Evolutionary conservation across 1,140 invertebrate genomes (phyloP), one percentile per base, ranked within the genome.

Genomic region (Telenomus remus): DNA sequence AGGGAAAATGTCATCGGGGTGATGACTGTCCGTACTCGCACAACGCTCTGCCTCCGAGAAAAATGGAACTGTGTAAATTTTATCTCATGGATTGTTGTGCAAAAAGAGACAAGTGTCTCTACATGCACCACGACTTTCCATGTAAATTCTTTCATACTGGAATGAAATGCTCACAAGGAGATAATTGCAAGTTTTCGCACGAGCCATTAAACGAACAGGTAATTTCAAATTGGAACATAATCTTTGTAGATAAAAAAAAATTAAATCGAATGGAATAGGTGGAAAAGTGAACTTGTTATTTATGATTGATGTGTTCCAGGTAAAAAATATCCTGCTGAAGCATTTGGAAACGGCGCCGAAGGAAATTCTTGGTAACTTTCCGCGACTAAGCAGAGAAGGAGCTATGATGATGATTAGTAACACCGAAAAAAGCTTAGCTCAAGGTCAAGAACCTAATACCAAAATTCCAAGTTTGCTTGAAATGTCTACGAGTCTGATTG

Each of bases 111-210:
- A 96, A 97, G 86, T 99, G 97, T 89, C 89, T 96, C 2, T 99
- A 97, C 82, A 95, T 99, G 94, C 97, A 99, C 89, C 93, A 94
- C 78, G 97, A 98, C 85, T 99, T 98, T 85, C 97, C 97, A 35
- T 99, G 97, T 88, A 98, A 98, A 90, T 98, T 95, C 89, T 98
- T 94, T 83, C 97, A 99, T 82, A 95, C 96, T 46, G 96, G 96
- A 76, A 91, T 95, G 76, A 93, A 94, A 48, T 98, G 97, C 86
- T 91, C 91, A 72, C 87, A 90, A 13, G 92, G 91, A 11, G 94
- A 95, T 15, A 93, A 93, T 57, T 99, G 97, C 89, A 96, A 97
- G 87, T 99, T 98, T 86, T 96, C 95, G 39, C 97, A 99, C 87
- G 92, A 94, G 74, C 93, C 95, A 0, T 88, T 99, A 0, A 93